Percentiles rank a stretch among this genome's conserved stretches.
Evolutionary conservation across 92 coral and sea anemone species (phyloP).

Genomic region (Heteractis magnifica): DNA sequence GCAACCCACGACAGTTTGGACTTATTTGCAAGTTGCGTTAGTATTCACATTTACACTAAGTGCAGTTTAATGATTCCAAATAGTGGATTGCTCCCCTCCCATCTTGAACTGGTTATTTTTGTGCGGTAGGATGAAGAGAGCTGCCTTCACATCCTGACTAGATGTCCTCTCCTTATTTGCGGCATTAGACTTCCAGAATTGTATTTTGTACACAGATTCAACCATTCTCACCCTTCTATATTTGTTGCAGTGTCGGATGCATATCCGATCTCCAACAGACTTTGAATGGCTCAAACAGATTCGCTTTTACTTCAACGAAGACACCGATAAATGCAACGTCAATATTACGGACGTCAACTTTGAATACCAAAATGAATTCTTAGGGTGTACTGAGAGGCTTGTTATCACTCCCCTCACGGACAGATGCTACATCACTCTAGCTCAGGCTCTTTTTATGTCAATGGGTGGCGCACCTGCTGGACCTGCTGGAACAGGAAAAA

Average conservation of each 20-base stretch:
- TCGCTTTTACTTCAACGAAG: conserved; percentile 88
- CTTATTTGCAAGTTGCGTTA: too few relatives aligned
- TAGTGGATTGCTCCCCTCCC: too few relatives aligned
- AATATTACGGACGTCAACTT: conserved; percentile 86
- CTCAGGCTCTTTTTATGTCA: conserved; percentile 92
- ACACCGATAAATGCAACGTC: conserved; percentile 77
- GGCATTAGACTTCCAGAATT: too few relatives aligned
- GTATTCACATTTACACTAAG: too few relatives aligned
- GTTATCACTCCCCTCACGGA: conserved; percentile 92
- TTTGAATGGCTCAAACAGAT: conserved; percentile 92
- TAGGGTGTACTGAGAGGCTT: conserved; percentile 88
- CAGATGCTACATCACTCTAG: conserved; percentile 84
- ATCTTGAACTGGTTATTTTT: too few relatives aligned
- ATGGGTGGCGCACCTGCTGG: conserved; percentile 99
- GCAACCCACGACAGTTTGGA: too few relatives aligned
- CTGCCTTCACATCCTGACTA: too few relatives aligned
- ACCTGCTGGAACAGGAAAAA: conserved; percentile 91
- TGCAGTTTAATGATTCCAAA: too few relatives aligned
- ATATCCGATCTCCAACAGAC: conserved; percentile 80
- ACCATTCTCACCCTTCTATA: not conserved
- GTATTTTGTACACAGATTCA: too few relatives aligned
- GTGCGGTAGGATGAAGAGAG: too few relatives aligned
- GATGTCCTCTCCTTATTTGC: too few relatives aligned
- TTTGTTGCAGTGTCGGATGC: conserved; percentile 71
- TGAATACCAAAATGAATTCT: conserved; percentile 84